A percentile compares a stretch with the other conserved stretches of the same genome.
Evolutionary conservation across 2,113 vertebrate genomes (phyloP).

Genomic region (Notarius quadriscutis): DNA sequence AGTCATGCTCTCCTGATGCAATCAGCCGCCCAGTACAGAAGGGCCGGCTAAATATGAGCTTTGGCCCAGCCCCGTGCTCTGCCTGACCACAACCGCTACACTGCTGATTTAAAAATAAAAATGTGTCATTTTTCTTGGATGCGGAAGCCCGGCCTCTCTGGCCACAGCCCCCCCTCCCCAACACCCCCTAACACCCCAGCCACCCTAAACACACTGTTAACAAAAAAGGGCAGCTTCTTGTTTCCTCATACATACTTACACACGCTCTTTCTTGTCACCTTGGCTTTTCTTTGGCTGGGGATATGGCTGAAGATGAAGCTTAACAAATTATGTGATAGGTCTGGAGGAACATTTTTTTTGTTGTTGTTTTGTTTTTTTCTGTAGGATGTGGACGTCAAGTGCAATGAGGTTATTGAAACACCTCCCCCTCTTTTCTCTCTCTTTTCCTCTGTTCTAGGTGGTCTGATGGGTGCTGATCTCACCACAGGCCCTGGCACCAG

Average conservation of each 20-base stretch:
- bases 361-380: background rate
- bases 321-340: slow-evolving; percentile 40
- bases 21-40: slow-evolving; percentile 63
- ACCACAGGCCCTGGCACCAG: slow-evolving; percentile 98
- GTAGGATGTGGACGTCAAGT: slow-evolving; percentile 35
- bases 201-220: background rate
- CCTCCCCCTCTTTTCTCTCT: slow-evolving; percentile 45
- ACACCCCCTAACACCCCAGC: background rate
- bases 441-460: slow-evolving; percentile 80
- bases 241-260: slow-evolving; percentile 32
- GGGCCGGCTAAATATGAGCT: slow-evolving; percentile 74
- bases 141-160: slow-evolving; percentile 41
- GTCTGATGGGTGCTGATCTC: slow-evolving; percentile 98
- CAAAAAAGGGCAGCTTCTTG: slow-evolving; percentile 40
- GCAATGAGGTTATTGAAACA: slow-evolving; percentile 40
- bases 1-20: slow-evolving; percentile 53
- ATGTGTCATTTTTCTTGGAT: slow-evolving; percentile 72
- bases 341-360: slow-evolving; percentile 24
- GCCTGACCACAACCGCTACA: slow-evolving; percentile 71
- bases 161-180: slow-evolving; percentile 6
- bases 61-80: slow-evolving; percentile 63
- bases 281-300: background rate
- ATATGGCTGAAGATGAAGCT: slow-evolving; percentile 8
- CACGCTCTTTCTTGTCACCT: slow-evolving; percentile 30
- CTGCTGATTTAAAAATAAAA: slow-evolving; percentile 74